Conservation (phyloP, 2,113 vertebrate species). For the Sorex araneus region DNA sequence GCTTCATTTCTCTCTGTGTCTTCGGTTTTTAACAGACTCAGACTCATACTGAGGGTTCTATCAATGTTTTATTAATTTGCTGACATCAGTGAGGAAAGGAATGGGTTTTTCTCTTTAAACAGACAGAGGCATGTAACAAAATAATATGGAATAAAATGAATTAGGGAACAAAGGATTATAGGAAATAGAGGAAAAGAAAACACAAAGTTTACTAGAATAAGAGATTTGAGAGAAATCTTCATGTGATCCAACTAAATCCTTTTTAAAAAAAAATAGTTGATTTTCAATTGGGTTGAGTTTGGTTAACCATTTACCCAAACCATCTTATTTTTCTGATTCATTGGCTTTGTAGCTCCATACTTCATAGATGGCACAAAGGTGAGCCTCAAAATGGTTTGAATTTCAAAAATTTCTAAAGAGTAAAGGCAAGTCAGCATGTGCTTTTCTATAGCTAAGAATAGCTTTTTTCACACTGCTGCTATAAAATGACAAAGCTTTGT, state of each 20-base stretch:
- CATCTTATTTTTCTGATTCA: conserved; percentile 25
- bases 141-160: conserved; percentile 7
- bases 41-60: neutral
- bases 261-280: neutral
- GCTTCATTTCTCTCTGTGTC: neutral
- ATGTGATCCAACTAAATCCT: conserved; percentile 28
- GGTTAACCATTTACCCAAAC: conserved; percentile 30
- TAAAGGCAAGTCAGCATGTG: conserved; percentile 6
- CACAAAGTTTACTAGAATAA: conserved; percentile 25
- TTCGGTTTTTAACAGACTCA: neutral
- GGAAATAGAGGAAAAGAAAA: neutral
- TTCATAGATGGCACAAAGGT: neutral
- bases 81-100: neutral
- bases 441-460: conserved; percentile 23
- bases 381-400: neutral
- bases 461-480: conserved; percentile 1
- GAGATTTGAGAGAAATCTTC: conserved; percentile 15
- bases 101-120: neutral
- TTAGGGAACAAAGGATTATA: neutral
- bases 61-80: neutral
- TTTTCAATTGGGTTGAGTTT: neutral
- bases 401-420: neutral
- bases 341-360: neutral
- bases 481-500: neutral
- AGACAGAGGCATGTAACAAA: conserved; percentile 50